A percentile compares a stretch with the other conserved stretches of the same genome.
These are phyloP conservation scores for Antechinus stuartii DNA, from an alignment of 2,113 vertebrate genomes.

Conservation along the genomic window DNA sequence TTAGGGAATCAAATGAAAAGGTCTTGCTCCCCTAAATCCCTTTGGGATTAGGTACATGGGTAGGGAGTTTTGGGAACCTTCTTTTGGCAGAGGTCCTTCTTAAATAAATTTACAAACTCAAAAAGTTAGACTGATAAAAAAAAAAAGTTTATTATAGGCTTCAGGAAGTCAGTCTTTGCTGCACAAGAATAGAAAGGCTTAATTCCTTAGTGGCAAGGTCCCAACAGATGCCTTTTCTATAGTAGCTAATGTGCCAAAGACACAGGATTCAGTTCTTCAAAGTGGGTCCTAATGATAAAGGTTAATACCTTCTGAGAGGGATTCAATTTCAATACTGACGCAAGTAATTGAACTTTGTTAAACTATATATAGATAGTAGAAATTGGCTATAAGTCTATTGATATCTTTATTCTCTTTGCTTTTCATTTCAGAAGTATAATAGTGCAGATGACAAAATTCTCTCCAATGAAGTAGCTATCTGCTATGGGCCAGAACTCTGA, in stretches of 20 bases:
- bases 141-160: too few relatives aligned
- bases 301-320: neutral
- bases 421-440: neutral
- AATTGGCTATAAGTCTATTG: neutral
- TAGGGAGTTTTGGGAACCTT: too few relatives aligned
- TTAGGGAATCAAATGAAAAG: too few relatives aligned
- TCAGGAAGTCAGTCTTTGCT: too few relatives aligned
- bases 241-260: neutral
- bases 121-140: too few relatives aligned
- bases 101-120: too few relatives aligned
- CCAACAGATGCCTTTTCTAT: neutral
- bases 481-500: too few relatives aligned
- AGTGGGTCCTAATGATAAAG: neutral
- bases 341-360: neutral
- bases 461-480: neutral
- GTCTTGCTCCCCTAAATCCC: too few relatives aligned
- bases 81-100: too few relatives aligned
- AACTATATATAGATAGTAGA: neutral
- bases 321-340: neutral
- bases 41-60: too few relatives aligned
- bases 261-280: neutral
- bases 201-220: too few relatives aligned
- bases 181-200: too few relatives aligned
- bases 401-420: neutral
- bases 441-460: neutral